phyloP scores from a whole-genome alignment of 2,113 vertebrate genomes.

The Prolemur simus region DNA sequence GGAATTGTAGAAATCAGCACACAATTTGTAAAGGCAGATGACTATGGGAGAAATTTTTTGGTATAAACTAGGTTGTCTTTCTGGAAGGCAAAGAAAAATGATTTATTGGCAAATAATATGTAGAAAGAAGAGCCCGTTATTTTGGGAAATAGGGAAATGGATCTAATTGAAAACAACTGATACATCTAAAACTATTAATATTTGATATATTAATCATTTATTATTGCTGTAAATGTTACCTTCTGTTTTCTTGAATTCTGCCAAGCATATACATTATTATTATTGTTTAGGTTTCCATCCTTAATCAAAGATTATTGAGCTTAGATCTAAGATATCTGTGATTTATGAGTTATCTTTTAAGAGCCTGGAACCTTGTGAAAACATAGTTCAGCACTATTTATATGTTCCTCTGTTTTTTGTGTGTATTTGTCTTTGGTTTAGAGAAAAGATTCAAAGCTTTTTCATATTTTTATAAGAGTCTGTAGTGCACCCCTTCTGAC shows the following conservation, averaged over 20 bases:
- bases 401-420: background rate
- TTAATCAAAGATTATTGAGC: background rate
- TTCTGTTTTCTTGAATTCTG: background rate
- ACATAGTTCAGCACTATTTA: background rate
- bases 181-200: background rate
- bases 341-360: background rate
- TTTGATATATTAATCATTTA: background rate
- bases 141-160: background rate
- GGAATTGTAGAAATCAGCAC: background rate
- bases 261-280: background rate
- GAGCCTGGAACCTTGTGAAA: background rate
- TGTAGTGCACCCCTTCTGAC: background rate
- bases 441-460: background rate
- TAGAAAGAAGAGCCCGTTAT: background rate
- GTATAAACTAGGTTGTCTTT: background rate
- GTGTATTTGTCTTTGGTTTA: background rate
- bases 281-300: background rate
- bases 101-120: background rate
- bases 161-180: background rate
- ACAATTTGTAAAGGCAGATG: slow-evolving; percentile 11
- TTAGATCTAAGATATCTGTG: background rate
- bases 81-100: background rate
- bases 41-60: background rate
- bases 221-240: background rate
- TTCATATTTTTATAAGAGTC: background rate